Base-by-base conservation (phyloP, 2,113 vertebrate species). In the Periophthalmus modestus region DNA sequence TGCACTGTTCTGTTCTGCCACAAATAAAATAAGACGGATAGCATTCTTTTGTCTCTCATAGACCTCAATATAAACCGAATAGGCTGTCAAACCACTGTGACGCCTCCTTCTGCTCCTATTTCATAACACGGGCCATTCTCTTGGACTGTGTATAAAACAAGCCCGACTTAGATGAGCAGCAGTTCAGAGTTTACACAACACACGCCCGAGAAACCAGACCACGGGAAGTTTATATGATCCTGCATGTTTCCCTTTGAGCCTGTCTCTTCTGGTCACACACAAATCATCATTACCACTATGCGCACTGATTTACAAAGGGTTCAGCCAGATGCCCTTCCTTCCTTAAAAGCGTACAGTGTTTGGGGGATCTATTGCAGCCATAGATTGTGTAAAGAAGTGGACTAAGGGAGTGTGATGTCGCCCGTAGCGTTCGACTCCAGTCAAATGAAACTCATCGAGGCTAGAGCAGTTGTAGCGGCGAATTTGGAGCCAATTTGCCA, bases 131-230 rank as follows among this genome's bases (percentile, higher is more conserved):
- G 34, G 34, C 19, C 62, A 39, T 65, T 62, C 0, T 65, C 33
- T 65, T 21, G 11, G 62, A n/a, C 34, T 39, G 34, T 39, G 2
- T 65, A 39, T 12, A 62, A 28, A 62, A 34, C 24, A 34, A 34
- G 59, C 23, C 59, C 33, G 6, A 62, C 23, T 62, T 62, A 62
- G 59, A 59, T 24, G 21, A 62, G 59, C 59, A 16, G 59, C 59
- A 62, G 59, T 16, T 62, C 24, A 62, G 28, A 33, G 59, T 62
- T 16, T 62, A 62, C 59, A 62, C 24, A 62, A 36, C 59, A 62
- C 57, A 15, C 5, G 4, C 12, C 23, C 14, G 59, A 62, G 59
- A 34, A 33, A 34, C 59, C 28, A 34, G 14, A 62, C 14, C 16
- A 16, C 59, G 34, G 59, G 59, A 59, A 59, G 58, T 59, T 14